Evolutionary conservation across 2,797 vertebrate species (phyloP), one percentile per base, ranked within the genome.

Genomic region (Anas acuta): DNA sequence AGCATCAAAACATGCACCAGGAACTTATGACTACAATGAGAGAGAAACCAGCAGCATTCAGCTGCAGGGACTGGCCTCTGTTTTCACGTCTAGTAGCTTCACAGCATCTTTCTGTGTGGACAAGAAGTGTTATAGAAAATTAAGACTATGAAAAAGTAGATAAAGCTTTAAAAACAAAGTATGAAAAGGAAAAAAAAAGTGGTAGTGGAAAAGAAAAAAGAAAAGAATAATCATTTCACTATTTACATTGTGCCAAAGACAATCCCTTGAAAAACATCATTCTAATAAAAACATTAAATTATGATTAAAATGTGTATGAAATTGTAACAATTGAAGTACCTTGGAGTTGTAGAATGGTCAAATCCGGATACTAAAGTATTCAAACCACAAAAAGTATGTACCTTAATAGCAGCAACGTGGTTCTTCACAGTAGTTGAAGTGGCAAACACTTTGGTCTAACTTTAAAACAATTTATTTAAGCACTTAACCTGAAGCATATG

Each of bases 51-150:
- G 97, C 97, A 98, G 97, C 97, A 74, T 49, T 97, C 95, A 96
- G 97, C 97, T 97, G 97, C 97, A 92, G 83, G 66, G 97, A 96
- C n/a, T 97, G 97, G 95, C 95, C 90, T 97, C 98, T 96, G 92
- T 96, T 98, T 96, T 93, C 97, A 58, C 8, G 65, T 97, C 87
- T 98, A 97, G 97, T 97, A 62, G 85, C 90, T 97, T 97, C 97
- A 95, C 97, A 98, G 97, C 97, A 98, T 67, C 93, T 97, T 17
- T 98, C 98, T 98, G 97, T 76, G 92, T 87, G 85, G 70, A 97
- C 84, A 95, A 96, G 93, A 96, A 96, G 96, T 39, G n/a, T 89
- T 96, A 96, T 65, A 94, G 91, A 96, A 97, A 93, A 95, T 83
- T 17, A 92, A 82, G 89, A 62, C 49, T 49, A n/a, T 60, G 93